Conservation (phyloP, 2,113 vertebrate species). For the human region GRCh38 chr16:84411001-84411500, state of each 20-base stretch:
- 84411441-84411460: too few species aligned
- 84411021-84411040: background rate
- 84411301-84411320: background rate
- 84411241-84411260: fast-evolving
- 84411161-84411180: background rate
- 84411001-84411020: fast-evolving
- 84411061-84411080: fast-evolving
- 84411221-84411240: too few species aligned
- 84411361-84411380: fast-evolving
- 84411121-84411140: background rate
- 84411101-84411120: too few species aligned
- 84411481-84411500: too few species aligned
- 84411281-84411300: background rate
- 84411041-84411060: fast-evolving
- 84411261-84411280: fast-evolving
- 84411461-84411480: too few species aligned
- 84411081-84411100: background rate
- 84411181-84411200: fast-evolving
- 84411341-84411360: background rate
- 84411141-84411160: fast-evolving
- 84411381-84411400: background rate
- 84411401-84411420: fast-evolving
- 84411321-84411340: background rate
- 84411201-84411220: fast-evolving
- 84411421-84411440: fast-evolving